Conservation (phyloP, 2,797 vertebrate genomes). For the Phyllotis vaccarum region DNA sequence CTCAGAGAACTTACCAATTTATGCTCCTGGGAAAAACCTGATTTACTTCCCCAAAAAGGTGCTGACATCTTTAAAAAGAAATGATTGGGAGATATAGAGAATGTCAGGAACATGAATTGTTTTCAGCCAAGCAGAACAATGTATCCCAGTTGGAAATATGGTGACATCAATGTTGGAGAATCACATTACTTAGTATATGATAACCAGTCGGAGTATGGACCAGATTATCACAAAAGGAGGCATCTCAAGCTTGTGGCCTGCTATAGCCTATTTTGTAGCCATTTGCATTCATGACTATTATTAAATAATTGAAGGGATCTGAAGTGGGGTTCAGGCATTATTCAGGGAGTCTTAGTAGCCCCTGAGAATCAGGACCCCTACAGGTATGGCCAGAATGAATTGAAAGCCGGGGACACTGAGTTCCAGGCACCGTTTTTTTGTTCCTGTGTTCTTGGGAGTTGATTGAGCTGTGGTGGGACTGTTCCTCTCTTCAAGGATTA, state of each 20-base stretch:
- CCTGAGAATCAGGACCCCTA: no score
- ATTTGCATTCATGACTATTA: conserved; percentile 32
- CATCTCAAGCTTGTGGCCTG: neutral
- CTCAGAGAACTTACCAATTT: neutral
- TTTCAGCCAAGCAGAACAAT: conserved; percentile 53
- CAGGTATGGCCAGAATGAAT: no score
- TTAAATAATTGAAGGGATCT: conserved; percentile 52
- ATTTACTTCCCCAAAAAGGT: conserved; percentile 5
- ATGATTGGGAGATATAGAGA: neutral
- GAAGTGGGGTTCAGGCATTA: no score
- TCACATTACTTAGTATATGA: neutral
- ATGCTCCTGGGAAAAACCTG: neutral
- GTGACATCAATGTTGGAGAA: neutral
- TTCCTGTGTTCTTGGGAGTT: no score
- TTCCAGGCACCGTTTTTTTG: no score
- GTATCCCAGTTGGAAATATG: neutral
- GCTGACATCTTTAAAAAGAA: neutral
- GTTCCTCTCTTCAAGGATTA: no score
- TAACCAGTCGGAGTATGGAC: neutral
- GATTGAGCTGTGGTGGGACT: no score
- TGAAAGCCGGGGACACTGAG: no score
- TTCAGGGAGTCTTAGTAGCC: no score
- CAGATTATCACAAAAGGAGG: conserved; percentile 2
- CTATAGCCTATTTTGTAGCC: neutral
- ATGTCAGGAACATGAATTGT: neutral